These are phyloP conservation scores for Octomys mimax DNA, from an alignment of 2,797 vertebrate genomes.

Conservation along the genomic window DNA sequence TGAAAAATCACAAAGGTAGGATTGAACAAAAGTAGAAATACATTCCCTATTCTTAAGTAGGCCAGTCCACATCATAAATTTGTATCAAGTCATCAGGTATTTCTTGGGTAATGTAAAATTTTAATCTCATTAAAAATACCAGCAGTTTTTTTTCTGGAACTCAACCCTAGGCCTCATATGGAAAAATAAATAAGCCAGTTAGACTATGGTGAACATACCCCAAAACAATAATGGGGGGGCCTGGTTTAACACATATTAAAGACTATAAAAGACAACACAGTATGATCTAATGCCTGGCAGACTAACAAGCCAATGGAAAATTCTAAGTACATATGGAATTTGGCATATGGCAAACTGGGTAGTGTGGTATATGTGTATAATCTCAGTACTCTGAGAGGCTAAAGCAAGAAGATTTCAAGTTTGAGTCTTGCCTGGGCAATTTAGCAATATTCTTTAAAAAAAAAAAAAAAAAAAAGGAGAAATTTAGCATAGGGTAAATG, in stretches of 20 bases:
- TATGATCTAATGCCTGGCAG: not conserved
- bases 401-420: not conserved
- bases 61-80: slow-evolving; percentile 4
- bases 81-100: not conserved
- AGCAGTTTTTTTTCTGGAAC: not conserved
- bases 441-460: not conserved
- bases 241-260: not conserved
- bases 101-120: not conserved
- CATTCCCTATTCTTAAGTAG: not conserved
- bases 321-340: not conserved
- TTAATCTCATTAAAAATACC: slow-evolving; percentile 34
- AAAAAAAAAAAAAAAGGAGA: not conserved
- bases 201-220: not conserved
- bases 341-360: not conserved
- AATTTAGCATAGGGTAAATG: not conserved
- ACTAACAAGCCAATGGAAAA: not conserved
- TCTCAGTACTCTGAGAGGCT: not conserved
- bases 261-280: not conserved
- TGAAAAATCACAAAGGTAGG: slow-evolving; percentile 17
- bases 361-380: not conserved
- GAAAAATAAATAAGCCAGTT: slow-evolving; percentile 17
- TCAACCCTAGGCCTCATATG: not conserved
- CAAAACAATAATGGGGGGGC: not conserved
- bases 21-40: not conserved
- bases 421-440: not conserved